Conservation (phyloP, 2,888 invertebrate genomes). For the Conomelus anceps region DNA sequence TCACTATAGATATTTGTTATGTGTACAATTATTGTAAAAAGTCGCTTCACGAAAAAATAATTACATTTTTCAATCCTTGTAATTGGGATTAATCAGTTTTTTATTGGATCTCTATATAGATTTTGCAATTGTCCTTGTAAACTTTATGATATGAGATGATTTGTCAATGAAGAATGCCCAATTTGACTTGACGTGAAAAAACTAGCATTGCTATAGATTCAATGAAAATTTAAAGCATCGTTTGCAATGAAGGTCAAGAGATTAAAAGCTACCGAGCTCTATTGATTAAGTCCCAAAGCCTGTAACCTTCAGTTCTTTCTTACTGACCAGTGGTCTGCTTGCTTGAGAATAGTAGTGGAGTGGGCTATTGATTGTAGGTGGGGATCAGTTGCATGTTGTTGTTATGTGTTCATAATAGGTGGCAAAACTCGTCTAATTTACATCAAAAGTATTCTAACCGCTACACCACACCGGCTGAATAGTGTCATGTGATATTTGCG, state of each 20-base stretch:
- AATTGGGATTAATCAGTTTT: no score
- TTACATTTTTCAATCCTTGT: no score
- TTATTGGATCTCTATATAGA: no score
- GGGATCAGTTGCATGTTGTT: neutral
- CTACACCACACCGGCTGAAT: neutral
- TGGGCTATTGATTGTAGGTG: neutral
- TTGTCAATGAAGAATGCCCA: no score
- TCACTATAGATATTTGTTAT: no score
- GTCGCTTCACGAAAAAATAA: no score
- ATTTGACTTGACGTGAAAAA: neutral
- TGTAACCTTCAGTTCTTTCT: neutral
- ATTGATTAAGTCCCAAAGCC: neutral
- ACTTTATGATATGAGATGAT: no score
- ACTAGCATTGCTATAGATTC: neutral
- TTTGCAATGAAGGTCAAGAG: neutral
- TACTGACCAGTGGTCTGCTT: neutral
- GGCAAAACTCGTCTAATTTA: neutral
- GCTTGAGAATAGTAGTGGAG: neutral
- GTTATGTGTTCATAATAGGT: neutral
- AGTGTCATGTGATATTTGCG: neutral
- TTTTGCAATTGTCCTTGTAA: no score
- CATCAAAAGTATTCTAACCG: neutral
- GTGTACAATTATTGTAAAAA: no score
- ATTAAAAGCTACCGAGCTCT: neutral
- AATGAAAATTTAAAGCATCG: neutral